phyloP scores from a whole-genome alignment of 2,113 vertebrate genomes.

The Anthoscopus minutus region DNA sequence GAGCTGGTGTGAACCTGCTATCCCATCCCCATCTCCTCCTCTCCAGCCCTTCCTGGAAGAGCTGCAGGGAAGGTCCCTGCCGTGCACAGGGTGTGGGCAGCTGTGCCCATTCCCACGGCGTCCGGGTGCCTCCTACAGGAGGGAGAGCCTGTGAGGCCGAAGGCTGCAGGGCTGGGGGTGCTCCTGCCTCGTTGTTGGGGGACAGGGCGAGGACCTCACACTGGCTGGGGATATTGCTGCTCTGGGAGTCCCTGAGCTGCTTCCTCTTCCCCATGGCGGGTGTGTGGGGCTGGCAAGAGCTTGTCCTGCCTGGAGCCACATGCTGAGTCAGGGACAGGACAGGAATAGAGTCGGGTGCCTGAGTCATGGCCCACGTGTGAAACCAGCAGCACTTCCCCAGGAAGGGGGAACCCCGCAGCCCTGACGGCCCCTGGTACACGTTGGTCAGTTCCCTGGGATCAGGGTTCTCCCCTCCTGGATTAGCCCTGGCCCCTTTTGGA shows the following conservation, averaged over 20 bases:
- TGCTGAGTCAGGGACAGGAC: background rate
- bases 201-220: background rate
- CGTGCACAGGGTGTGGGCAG: background rate
- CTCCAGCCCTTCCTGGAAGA: constrained; percentile 34
- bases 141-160: background rate
- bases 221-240: fast-evolving
- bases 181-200: background rate
- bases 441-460: background rate
- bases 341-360: background rate
- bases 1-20: constrained; percentile 42
- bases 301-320: background rate
- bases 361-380: background rate
- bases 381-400: background rate
- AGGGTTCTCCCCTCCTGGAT: background rate
- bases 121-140: background rate
- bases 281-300: background rate
- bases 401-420: background rate
- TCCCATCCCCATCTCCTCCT: background rate
- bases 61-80: background rate
- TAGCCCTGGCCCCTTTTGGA: background rate
- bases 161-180: background rate
- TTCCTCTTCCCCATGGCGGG: fast-evolving
- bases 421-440: background rate
- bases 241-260: background rate
- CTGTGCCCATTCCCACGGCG: background rate